phyloP scores from a whole-genome alignment of 2,113 vertebrate species.

The Heterocephalus glaber region DNA sequence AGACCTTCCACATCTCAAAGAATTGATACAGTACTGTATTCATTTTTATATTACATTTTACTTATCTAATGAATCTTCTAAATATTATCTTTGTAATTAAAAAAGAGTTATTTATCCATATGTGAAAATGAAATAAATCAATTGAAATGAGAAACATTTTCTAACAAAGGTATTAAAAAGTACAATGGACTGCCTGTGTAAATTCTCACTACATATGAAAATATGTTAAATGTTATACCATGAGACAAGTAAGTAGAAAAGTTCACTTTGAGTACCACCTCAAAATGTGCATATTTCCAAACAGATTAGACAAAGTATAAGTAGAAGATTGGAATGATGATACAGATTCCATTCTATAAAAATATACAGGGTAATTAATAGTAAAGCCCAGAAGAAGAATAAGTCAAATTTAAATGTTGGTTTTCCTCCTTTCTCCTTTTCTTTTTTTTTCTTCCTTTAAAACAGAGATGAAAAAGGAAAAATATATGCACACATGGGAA shows the following conservation, averaged over 20 bases:
- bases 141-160: background rate
- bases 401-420: background rate
- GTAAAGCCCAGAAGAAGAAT: background rate
- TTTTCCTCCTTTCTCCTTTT: background rate
- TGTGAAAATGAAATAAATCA: background rate
- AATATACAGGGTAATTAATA: background rate
- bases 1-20: background rate
- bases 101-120: background rate
- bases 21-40: background rate
- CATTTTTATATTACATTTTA: background rate
- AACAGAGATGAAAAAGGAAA: background rate
- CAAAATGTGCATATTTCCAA: background rate
- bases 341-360: background rate
- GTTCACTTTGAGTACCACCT: background rate
- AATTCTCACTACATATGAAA: background rate
- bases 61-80: background rate
- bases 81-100: background rate
- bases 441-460: background rate
- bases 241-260: background rate
- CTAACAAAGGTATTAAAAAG: background rate
- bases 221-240: background rate
- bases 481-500: background rate
- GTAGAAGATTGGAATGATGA: background rate
- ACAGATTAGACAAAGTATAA: background rate
- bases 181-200: background rate